A percentile compares a stretch with the other conserved stretches of the same genome.
Evolutionary conservation across 2,113 vertebrate species (phyloP).

Genomic region (Sturnus vulgaris): DNA sequence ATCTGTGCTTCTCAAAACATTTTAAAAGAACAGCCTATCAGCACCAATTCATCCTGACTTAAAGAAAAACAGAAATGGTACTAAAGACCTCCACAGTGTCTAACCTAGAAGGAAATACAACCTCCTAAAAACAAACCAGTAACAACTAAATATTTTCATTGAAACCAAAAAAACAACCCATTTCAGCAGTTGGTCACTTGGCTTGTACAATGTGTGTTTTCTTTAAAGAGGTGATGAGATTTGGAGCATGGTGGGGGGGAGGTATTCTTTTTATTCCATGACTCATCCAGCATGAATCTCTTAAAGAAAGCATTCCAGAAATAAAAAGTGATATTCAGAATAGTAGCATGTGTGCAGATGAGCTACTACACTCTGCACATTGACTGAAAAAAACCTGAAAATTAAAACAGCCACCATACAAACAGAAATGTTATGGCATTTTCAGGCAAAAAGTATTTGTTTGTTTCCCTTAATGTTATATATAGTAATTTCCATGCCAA

Average conservation of each 20-base stretch:
- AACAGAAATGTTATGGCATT: neutral
- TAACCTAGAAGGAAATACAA: constrained; percentile 10
- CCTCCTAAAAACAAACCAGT: constrained; percentile 1
- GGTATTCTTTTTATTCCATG: constrained; percentile 25
- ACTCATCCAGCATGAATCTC: constrained; percentile 47
- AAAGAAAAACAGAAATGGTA: constrained; percentile 21
- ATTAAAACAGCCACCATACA: neutral
- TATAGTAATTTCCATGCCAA: neutral
- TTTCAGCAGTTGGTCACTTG: neutral
- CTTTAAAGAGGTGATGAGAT: constrained; percentile 25
- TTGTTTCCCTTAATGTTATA: neutral
- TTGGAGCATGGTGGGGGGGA: neutral
- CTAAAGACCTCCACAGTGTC: neutral
- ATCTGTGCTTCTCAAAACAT: neutral
- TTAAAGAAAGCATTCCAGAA: constrained; percentile 48
- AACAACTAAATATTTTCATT: constrained; percentile 27
- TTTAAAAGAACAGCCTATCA: constrained; percentile 25
- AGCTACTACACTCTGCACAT: neutral
- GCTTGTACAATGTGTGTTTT: neutral
- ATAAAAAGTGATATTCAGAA: constrained; percentile 58
- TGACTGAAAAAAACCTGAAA: neutral
- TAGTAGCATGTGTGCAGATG: constrained; percentile 18
- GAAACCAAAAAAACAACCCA: neutral
- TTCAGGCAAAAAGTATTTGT: neutral
- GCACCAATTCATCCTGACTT: neutral